Evolutionary conservation across 2,113 vertebrate genomes (phyloP), one percentile per base, ranked within the genome.

Genomic region (Phyllopteryx taeniolatus): DNA sequence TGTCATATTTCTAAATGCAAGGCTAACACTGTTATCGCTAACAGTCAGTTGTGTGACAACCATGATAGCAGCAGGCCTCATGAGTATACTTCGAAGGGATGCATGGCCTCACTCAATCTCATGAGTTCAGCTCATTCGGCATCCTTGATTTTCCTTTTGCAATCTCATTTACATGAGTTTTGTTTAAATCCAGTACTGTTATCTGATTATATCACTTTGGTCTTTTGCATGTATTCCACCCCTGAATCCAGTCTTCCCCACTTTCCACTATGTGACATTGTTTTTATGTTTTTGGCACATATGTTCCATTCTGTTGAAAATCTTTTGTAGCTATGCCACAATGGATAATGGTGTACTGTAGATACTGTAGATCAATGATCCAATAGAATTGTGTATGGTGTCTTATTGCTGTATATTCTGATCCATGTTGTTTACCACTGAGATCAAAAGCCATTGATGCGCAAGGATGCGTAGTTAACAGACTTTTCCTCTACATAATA

Each of bases 1-100:
- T 31, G 61, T 63, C 63, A 22, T 46, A 22, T 27, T 65, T 22
- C 63, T 44, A 44, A 65, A 65, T 19, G 42, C 63, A 46, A 65
- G 42, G 42, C 63, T n/a, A 64, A 43, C 39, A 12, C 39, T 19
- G 42, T 65, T 65, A 8, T 67, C 74, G 56, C 56, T 20, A 83
- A 67, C 73, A 82, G 76, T 65, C 60, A 76, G 15, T 22, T 82
- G 75, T 80, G 71, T 72, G 75, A 83, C 68, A 80, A 73, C 64
- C 75, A 65, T 20, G 59, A 71, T 70, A 72, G 85, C 76, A 74
- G 69, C 46, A 68, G 33, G 47, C 65, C 62, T 72, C 63, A 10
- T 22, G 61, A 75, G 59, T 67, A 71, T 9, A 35, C 47, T 57
- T 67, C 68, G 27, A 19, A 71, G 53, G 47, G 53, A 68, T 19